These are phyloP conservation scores for Cyphomyrus discorhynchus DNA, from an alignment of 2,113 vertebrate genomes.

Conservation along the genomic window DNA sequence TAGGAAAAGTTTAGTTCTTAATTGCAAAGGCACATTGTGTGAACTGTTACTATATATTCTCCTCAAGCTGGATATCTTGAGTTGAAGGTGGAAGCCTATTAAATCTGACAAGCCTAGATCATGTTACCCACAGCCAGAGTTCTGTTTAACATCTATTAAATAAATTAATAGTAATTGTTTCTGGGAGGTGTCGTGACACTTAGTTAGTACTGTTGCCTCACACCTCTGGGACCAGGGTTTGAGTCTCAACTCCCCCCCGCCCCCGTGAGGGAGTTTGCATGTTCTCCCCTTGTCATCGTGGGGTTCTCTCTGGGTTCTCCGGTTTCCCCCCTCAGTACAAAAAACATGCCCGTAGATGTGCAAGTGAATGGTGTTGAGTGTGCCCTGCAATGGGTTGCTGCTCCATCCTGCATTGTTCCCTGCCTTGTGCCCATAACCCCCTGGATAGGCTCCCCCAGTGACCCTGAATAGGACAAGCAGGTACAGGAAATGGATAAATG, in stretches of 20 bases:
- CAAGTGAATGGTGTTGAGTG: not conserved
- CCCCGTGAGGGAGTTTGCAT: not conserved
- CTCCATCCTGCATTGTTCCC: not conserved
- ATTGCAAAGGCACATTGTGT: not conserved
- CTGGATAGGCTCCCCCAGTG: not conserved
- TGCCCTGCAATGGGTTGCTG: not conserved
- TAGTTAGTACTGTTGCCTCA: not conserved
- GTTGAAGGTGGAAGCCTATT: not conserved
- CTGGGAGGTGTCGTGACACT: not conserved
- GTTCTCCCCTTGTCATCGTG: not conserved
- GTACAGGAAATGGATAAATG: not conserved
- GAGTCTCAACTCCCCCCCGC: not conserved
- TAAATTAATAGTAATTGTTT: not conserved
- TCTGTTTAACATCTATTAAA: not conserved
- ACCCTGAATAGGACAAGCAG: not conserved
- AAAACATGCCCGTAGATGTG: not conserved
- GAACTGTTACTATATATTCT: not conserved
- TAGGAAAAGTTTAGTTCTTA: not conserved
- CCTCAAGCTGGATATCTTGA: not conserved
- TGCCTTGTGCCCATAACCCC: not conserved
- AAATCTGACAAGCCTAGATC: not conserved
- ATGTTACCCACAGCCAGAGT: not conserved
- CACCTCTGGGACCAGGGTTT: not conserved
- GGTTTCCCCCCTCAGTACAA: not conserved
- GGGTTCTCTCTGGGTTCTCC: not conserved